These are phyloP conservation scores for Mactra quadrangularis DNA, from an alignment of 1,140 invertebrate genomes.

Conservation along the genomic window DNA sequence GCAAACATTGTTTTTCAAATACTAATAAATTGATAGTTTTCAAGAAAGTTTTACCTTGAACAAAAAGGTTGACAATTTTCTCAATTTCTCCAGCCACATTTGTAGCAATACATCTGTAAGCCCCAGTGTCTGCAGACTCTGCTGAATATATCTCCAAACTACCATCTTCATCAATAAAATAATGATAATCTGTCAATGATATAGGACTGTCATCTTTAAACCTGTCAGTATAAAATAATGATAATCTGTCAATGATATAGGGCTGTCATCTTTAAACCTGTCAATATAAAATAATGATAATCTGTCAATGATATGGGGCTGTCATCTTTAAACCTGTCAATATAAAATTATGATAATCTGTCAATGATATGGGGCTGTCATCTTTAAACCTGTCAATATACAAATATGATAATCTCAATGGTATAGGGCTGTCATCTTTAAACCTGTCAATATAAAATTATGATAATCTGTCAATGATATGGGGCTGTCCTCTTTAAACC, in stretches of 20 bases:
- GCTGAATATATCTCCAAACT: slow-evolving; percentile 83
- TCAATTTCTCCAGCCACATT: slow-evolving; percentile 83
- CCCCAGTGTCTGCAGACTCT: slow-evolving; percentile 80
- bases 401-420: too few species aligned
- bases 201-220: slow-evolving; percentile 81
- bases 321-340: slow-evolving; percentile 74
- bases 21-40: too few species aligned
- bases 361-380: slow-evolving; percentile 79
- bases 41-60: slow-evolving; percentile 78
- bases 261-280: slow-evolving; percentile 5
- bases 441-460: too few species aligned
- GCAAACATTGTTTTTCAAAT: too few species aligned
- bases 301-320: slow-evolving; percentile 80
- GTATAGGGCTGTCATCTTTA: too few species aligned
- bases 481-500: too few species aligned
- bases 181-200: slow-evolving; percentile 79
- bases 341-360: slow-evolving; percentile 80
- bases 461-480: too few species aligned
- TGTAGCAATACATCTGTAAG: slow-evolving; percentile 84
- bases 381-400: slow-evolving; percentile 72
- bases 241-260: slow-evolving; percentile 1
- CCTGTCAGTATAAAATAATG: slow-evolving; percentile 28
- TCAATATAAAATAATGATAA: slow-evolving; percentile 80
- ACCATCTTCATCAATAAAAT: slow-evolving; percentile 81
- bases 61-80: slow-evolving; percentile 81